These are phyloP conservation scores for Pluvianellus socialis DNA, from an alignment of 2,113 vertebrate species.

Conservation along the genomic window DNA sequence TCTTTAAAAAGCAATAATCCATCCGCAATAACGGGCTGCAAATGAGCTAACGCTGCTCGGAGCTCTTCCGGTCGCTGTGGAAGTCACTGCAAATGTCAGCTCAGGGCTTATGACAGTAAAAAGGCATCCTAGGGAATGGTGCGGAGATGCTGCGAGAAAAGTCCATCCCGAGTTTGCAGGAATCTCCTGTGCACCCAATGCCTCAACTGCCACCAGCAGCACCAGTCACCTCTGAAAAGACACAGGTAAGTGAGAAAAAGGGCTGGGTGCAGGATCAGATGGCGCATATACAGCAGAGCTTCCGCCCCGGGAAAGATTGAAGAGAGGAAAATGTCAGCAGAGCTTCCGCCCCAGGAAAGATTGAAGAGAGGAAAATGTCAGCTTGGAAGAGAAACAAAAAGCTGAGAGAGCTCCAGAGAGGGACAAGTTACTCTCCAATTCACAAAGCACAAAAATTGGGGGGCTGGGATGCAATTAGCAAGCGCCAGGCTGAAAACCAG, in stretches of 20 bases:
- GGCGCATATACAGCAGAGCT: not conserved
- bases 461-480: not conserved
- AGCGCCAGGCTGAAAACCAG: not conserved
- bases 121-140: not conserved
- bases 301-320: not conserved
- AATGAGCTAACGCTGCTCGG: not conserved
- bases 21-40: not conserved
- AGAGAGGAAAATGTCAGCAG: not conserved
- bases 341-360: not conserved
- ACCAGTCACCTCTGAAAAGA: not conserved
- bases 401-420: not conserved
- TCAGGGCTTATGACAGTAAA: not conserved
- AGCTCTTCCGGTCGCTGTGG: not conserved
- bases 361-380: not conserved
- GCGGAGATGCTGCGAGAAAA: not conserved
- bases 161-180: not conserved
- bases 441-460: not conserved
- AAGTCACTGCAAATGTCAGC: conserved; percentile 16
- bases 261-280: not conserved
- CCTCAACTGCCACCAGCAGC: not conserved
- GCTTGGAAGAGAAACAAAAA: not conserved
- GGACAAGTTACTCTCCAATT: not conserved
- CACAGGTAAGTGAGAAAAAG: not conserved
- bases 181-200: not conserved
- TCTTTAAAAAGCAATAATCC: not conserved